Conservation (phyloP, 2,888 invertebrate genomes). For the Sphaerophoria taeniata region DNA sequence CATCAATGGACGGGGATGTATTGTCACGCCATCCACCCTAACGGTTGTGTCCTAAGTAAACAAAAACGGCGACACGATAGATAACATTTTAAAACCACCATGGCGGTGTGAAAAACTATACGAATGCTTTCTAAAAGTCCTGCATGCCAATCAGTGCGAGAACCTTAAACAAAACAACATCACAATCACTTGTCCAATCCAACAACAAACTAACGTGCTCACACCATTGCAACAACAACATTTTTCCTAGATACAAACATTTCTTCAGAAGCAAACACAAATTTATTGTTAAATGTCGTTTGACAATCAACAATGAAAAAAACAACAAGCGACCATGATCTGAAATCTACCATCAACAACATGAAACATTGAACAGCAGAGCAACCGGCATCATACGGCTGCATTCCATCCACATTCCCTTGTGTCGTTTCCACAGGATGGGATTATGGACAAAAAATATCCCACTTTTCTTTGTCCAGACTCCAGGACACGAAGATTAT, state of each 20-base stretch:
- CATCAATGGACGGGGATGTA: too few species aligned
- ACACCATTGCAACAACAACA: neutral
- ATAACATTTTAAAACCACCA: neutral
- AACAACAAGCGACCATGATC: neutral
- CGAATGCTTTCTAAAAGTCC: slow-evolving; percentile 47
- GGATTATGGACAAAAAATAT: slow-evolving; percentile 26
- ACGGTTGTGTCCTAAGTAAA: neutral
- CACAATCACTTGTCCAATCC: slow-evolving; percentile 47
- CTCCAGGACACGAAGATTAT: slow-evolving; percentile 68
- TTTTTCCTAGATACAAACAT: neutral
- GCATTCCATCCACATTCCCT: slow-evolving; percentile 17
- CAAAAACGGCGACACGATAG: neutral
- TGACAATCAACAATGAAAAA: neutral
- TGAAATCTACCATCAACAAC: neutral
- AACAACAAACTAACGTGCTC: too few species aligned
- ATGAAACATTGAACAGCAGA: neutral
- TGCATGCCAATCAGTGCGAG: slow-evolving; percentile 68
- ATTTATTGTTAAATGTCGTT: too few species aligned
- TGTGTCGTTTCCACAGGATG: slow-evolving; percentile 1
- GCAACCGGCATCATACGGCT: neutral
- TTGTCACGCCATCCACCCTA: neutral
- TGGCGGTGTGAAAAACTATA: neutral
- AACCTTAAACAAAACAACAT: slow-evolving; percentile 73
- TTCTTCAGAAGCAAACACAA: slow-evolving; percentile 3
- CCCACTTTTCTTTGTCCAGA: neutral